phyloP scores from a whole-genome alignment of 2,888 invertebrate genomes.

The Macropis europaea region DNA sequence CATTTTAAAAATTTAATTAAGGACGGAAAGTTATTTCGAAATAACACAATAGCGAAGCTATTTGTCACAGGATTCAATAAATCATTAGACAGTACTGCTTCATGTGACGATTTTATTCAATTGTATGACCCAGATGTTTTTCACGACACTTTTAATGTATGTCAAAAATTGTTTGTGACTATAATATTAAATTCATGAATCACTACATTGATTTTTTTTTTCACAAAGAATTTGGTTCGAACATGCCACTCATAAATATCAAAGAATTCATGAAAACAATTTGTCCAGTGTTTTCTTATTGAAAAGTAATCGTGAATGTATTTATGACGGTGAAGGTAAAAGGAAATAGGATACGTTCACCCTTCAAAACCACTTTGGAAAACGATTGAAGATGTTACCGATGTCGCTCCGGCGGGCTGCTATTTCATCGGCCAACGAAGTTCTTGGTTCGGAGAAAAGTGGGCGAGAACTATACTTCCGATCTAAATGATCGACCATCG shows the following conservation, averaged over 20 bases:
- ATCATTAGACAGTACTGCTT: conserved; percentile 41
- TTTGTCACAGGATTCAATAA: conserved; percentile 45
- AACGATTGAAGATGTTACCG: conserved; percentile 79
- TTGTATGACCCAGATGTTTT: background rate
- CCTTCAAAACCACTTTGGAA: conserved; percentile 79
- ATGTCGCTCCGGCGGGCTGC: conserved; percentile 81
- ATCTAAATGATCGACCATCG: conserved; percentile 88
- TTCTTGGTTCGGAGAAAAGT: conserved; percentile 76
- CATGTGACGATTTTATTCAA: conserved; percentile 41
- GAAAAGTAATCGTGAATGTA: conserved; percentile 46
- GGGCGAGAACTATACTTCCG: conserved; percentile 84
- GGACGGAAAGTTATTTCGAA: too few species aligned
- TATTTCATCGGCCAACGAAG: conserved; percentile 81
- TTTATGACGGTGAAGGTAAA: conserved; percentile 27
- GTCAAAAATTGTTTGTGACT: conserved; percentile 8
- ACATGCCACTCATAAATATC: conserved; percentile 50
- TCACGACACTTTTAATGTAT: background rate
- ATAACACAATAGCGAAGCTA: background rate
- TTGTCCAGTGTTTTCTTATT: conserved; percentile 37
- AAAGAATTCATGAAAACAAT: conserved; percentile 17
- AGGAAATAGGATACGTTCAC: conserved; percentile 58
- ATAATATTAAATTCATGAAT: conserved; percentile 25
- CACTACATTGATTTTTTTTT: conserved; percentile 34
- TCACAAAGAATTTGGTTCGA: conserved; percentile 26
- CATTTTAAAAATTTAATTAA: too few species aligned